Evolutionary conservation across 2,797 vertebrate genomes (phyloP), one percentile per base, ranked within the genome.

Genomic region (Hafferia zeledoni): DNA sequence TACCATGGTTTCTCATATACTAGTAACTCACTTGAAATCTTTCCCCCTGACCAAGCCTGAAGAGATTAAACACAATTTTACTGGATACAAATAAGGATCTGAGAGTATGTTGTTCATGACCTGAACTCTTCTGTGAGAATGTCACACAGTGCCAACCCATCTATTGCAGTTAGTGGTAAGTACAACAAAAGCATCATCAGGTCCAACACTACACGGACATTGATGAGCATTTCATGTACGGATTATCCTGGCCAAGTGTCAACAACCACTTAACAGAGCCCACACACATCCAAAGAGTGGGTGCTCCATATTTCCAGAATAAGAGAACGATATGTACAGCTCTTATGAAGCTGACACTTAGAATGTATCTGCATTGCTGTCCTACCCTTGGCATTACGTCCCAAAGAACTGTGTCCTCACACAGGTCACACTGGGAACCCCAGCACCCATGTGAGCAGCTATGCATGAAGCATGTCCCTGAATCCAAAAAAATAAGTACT

Each of bases 391-490:
- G 31, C 37, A 50, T 67, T 60, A 64, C 50, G 43, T 89, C 27
- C 12, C 57, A 24, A 70, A 86, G 53, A 68, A 23, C 44, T 41
- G 35, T 18, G 2, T n/a, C 18, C 44, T 27, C 11, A 52, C 60
- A 65, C 0, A 1, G 70, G 33, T 43, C 68, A 68, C 11, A 16
- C 17, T 30, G 50, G 78, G 46, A 88, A 22, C 22, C 5, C 12
- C 57, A 31, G 53, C 13, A 52, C 11, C 27, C 22, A 41, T 4
- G 18, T 30, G 35, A 83, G 76, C 17, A 46, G 35, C 27, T 13
- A 3, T 15, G 9, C 0, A 0, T 27, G 18, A 19, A 52, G 25
- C 25, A 28, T 5, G 10, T 6, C 83, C 31, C 27, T 37, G 64
- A 63, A 77, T 39, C 37, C 19, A 46, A 2, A 52, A 87, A n/a